A percentile compares a stretch with the other conserved stretches of the same genome.
Evolutionary conservation across 1,140 invertebrate genomes (phyloP).

Genomic region (Melipona quadrifasciata): DNA sequence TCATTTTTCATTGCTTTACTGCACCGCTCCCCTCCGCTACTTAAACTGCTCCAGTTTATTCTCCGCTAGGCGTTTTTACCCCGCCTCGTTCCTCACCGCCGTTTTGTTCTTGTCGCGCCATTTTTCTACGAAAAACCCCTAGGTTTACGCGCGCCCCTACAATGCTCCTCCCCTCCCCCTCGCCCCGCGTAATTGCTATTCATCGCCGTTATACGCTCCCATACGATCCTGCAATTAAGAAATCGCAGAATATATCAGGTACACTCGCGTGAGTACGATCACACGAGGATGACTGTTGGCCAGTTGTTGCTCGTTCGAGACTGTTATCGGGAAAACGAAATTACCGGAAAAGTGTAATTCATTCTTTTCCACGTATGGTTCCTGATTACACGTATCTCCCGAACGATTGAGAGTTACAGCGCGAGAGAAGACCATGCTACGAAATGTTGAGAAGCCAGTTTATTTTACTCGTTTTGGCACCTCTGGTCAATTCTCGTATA

Average conservation of each 20-base stretch:
- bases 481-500: too few species aligned
- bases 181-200: neutral
- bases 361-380: too few species aligned
- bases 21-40: slow-evolving; percentile 24
- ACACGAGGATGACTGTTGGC: neutral
- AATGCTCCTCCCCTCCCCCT: too few species aligned
- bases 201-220: neutral
- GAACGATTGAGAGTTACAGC: too few species aligned
- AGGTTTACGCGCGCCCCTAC: slow-evolving; percentile 4
- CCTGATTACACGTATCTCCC: too few species aligned
- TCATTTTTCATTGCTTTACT: slow-evolving; percentile 48
- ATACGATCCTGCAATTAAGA: neutral
- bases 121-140: slow-evolving; percentile 20
- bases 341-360: neutral
- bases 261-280: neutral
- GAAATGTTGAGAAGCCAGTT: too few species aligned
- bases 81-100: neutral
- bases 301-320: neutral
- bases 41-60: slow-evolving; percentile 46
- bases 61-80: slow-evolving; percentile 35
- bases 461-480: too few species aligned
- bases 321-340: too few species aligned
- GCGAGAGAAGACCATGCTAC: too few species aligned
- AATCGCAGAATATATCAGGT: neutral
- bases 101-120: neutral